These are phyloP conservation scores for Temnothorax rugatulus DNA, from an alignment of 2,888 invertebrate species.

Conservation along the genomic window DNA sequence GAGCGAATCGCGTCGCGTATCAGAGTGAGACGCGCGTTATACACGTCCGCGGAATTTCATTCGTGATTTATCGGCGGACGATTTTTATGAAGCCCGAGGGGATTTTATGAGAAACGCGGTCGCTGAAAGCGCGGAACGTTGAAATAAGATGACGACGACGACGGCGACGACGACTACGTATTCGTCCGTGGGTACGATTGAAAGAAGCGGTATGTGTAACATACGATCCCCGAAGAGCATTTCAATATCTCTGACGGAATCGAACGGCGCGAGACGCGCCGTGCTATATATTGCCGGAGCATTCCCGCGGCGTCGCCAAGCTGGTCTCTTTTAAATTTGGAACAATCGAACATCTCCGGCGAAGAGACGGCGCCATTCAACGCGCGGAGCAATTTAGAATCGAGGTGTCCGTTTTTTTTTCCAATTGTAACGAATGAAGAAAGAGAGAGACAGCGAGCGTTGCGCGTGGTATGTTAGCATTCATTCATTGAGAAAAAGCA, in stretches of 20 bases:
- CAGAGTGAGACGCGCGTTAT: not conserved
- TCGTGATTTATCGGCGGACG: slow-evolving; percentile 56
- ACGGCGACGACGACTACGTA: slow-evolving; percentile 14
- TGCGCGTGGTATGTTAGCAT: slow-evolving; percentile 5
- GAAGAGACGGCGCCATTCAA: not conserved
- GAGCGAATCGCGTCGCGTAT: slow-evolving; percentile 42
- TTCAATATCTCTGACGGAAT: slow-evolving; percentile 52
- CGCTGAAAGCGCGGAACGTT: slow-evolving; percentile 47
- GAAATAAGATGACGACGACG: slow-evolving; percentile 48
- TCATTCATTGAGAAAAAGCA: slow-evolving; percentile 32
- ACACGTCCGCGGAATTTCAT: slow-evolving; percentile 47
- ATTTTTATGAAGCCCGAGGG: slow-evolving; percentile 54
- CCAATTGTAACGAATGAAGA: not conserved
- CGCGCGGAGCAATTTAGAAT: slow-evolving; percentile 29
- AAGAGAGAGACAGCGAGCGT: slow-evolving; percentile 9
- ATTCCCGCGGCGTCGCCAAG: slow-evolving; percentile 1
- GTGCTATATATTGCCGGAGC: slow-evolving; percentile 15
- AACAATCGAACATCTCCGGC: slow-evolving; percentile 26
- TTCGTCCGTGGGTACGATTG: slow-evolving; percentile 32
- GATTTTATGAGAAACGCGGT: slow-evolving; percentile 55
- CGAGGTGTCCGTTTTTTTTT: slow-evolving; percentile 21
- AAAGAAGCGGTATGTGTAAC: not conserved
- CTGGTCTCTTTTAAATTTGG: slow-evolving; percentile 37
- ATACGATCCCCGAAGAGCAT: slow-evolving; percentile 24
- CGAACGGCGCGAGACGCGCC: slow-evolving; percentile 30